Conservation (phyloP, 2,797 vertebrate genomes). For the Garrulus glandarius region DNA sequence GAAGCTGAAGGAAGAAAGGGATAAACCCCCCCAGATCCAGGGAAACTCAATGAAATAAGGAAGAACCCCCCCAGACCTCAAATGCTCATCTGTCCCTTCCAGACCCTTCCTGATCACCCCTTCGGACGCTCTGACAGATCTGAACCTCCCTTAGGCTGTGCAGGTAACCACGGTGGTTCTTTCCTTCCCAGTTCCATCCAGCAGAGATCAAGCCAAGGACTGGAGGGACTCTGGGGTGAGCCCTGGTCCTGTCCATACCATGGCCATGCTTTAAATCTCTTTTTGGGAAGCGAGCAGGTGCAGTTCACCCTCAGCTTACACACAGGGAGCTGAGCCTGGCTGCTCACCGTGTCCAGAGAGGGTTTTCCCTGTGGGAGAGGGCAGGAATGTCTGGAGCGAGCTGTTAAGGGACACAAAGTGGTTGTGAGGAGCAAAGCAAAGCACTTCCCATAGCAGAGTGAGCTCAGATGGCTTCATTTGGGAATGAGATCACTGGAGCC, state of each 20-base stretch:
- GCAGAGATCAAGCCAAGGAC: not conserved
- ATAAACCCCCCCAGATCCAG: not conserved
- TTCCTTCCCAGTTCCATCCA: not conserved
- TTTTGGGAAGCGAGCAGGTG: rapidly evolving
- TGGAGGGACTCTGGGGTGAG: not conserved
- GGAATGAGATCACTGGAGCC: not conserved
- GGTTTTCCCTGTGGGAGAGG: not conserved
- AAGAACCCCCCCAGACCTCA: not conserved
- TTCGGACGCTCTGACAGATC: not conserved
- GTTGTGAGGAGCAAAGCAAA: not conserved
- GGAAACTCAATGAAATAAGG: not conserved
- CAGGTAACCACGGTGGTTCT: rapidly evolving
- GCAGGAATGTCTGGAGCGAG: not conserved
- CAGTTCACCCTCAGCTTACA: rapidly evolving
- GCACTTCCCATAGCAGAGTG: rapidly evolving
- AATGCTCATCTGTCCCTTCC: not conserved
- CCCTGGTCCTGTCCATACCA: rapidly evolving
- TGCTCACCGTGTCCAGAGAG: not conserved
- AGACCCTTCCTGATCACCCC: not conserved
- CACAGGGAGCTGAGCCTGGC: not conserved
- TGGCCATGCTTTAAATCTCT: rapidly evolving
- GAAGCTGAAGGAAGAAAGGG: not conserved
- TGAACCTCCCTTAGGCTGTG: rapidly evolving
- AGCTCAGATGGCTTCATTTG: not conserved
- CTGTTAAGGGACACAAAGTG: rapidly evolving